phyloP scores from a whole-genome alignment of 2,888 invertebrate genomes.

The Lordiphosa fenestrarum region DNA sequence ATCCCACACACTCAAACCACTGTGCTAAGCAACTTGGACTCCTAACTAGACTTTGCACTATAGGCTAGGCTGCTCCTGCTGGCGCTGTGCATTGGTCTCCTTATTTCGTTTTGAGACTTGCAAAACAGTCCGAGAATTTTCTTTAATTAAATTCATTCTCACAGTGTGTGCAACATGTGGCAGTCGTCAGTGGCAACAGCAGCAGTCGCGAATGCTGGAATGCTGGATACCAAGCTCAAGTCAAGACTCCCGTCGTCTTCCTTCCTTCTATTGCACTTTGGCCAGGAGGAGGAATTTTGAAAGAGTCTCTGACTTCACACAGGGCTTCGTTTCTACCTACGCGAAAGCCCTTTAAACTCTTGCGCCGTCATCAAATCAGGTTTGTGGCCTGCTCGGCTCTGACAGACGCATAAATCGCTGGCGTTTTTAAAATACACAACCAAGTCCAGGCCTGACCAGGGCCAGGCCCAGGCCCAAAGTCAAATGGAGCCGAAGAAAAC shows the following conservation, averaged over 20 bases:
- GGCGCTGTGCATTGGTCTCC: slow-evolving; percentile 72
- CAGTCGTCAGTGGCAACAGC: slow-evolving; percentile 20
- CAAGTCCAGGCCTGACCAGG: slow-evolving; percentile 10
- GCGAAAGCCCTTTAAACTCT: slow-evolving; percentile 65
- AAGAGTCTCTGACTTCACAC: slow-evolving; percentile 45
- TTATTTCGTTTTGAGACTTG: slow-evolving; percentile 30
- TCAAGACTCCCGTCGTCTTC: slow-evolving; percentile 23
- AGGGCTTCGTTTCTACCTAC: slow-evolving; percentile 50
- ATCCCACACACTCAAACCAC: too few relatives aligned
- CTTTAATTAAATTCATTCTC: slow-evolving; percentile 75
- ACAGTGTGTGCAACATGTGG: slow-evolving; percentile 76
- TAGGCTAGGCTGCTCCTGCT: slow-evolving; percentile 27
- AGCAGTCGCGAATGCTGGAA: slow-evolving; percentile 4
- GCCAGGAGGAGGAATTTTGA: slow-evolving; percentile 36
- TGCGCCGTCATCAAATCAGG: slow-evolving; percentile 69
- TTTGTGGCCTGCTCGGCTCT: slow-evolving; percentile 44
- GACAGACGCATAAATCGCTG: slow-evolving; percentile 67
- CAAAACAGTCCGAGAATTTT: slow-evolving; percentile 45
- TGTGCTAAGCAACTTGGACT: too few relatives aligned
- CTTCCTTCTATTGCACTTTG: slow-evolving; percentile 49
- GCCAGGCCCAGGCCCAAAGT: slow-evolving; percentile 5
- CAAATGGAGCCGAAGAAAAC: slow-evolving; percentile 13
- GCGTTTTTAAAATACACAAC: slow-evolving; percentile 60
- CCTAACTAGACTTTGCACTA: slow-evolving; percentile 62
- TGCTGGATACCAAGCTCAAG: slow-evolving; percentile 10